phyloP scores from a whole-genome alignment of 2,113 vertebrate genomes.

The Aptenodytes forsteri region DNA sequence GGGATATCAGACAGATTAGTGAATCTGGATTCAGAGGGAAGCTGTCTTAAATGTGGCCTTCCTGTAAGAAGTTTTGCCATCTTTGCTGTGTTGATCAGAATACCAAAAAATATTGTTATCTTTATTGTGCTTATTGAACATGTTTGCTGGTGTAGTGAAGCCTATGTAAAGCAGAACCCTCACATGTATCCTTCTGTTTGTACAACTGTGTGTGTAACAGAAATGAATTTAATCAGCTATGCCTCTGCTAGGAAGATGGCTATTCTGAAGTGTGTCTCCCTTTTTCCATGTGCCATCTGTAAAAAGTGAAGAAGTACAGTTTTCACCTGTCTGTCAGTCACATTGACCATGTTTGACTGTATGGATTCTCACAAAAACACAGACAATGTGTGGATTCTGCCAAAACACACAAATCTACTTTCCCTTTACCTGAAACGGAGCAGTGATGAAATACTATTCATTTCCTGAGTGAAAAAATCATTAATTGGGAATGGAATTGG shows the following conservation, averaged over 20 bases:
- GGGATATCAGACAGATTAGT: not conserved
- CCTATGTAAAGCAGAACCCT: not conserved
- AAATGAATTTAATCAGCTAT: not conserved
- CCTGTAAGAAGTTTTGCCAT: not conserved
- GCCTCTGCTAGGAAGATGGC: not conserved
- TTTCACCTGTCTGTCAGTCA: not conserved
- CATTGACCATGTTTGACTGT: too few species aligned
- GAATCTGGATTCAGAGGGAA: not conserved
- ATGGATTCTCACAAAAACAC: not conserved
- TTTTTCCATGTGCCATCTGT: not conserved
- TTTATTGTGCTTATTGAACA: not conserved
- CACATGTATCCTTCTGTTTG: not conserved
- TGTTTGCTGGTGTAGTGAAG: not conserved
- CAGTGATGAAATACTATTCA: not conserved
- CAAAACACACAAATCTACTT: not conserved
- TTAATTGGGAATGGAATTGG: not conserved
- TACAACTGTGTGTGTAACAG: not conserved
- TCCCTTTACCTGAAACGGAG: not conserved
- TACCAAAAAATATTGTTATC: not conserved
- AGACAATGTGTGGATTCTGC: not conserved
- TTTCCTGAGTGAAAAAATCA: not conserved
- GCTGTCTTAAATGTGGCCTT: not conserved
- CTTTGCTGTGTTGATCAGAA: not conserved
- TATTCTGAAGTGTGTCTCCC: not conserved
- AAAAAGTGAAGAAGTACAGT: not conserved